Percentiles rank a stretch among this genome's conserved stretches.
These are phyloP conservation scores for Mesodorylaimus sp. DNA, from an alignment of 2,888 invertebrate genomes.

Conservation along the genomic window DNA sequence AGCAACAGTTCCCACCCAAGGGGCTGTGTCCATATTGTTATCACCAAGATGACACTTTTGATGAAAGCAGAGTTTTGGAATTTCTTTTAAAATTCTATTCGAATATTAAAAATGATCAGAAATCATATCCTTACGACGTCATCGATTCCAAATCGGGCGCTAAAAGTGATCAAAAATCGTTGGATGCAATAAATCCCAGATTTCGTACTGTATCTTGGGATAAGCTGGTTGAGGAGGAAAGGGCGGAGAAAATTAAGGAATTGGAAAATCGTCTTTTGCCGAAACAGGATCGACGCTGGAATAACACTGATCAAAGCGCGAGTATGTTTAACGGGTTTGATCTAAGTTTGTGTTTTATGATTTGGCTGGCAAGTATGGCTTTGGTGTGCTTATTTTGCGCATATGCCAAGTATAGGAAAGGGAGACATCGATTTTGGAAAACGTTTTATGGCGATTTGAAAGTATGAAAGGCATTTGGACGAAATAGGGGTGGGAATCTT, in stretches of 20 bases:
- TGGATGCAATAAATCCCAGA: not conserved
- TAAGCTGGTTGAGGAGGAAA: not conserved
- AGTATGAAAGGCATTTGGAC: not conserved
- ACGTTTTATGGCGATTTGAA: slow-evolving; percentile 3
- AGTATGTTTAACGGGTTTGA: not conserved
- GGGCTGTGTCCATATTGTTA: slow-evolving; percentile 43
- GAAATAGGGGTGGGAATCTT: too few relatives aligned
- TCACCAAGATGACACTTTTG: not conserved
- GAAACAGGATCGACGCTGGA: not conserved
- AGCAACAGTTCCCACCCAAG: slow-evolving; percentile 60
- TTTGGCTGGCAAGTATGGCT: not conserved
- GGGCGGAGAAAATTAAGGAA: not conserved
- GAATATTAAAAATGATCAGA: not conserved
- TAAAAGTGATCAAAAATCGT: not conserved
- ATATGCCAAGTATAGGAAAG: not conserved
- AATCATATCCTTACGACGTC: not conserved
- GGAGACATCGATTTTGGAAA: not conserved
- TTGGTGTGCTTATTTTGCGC: not conserved
- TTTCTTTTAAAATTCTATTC: not conserved
- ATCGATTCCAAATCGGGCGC: not conserved
- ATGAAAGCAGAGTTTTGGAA: not conserved
- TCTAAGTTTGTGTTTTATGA: not conserved
- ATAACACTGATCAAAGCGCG: not conserved
- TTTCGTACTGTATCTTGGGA: not conserved
- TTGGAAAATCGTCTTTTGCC: too few relatives aligned